These are phyloP conservation scores for Eupithecia dodoneata DNA, from an alignment of 2,888 invertebrate genomes.

Conservation along the genomic window DNA sequence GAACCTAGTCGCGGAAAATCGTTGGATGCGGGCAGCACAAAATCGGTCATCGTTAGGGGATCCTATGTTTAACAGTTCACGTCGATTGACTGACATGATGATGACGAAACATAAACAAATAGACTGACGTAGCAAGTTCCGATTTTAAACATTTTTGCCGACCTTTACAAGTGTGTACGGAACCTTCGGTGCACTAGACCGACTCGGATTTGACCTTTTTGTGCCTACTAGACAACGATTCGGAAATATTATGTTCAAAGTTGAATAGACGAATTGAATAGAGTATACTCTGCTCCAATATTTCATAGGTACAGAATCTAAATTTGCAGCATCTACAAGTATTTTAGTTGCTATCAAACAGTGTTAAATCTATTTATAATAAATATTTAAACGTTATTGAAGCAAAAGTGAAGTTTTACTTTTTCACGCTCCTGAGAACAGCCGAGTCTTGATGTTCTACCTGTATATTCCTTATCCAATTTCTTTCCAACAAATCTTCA, in stretches of 20 bases:
- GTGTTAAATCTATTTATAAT: not conserved
- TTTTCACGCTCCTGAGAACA: not conserved
- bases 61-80: too few species aligned
- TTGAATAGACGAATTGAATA: not conserved
- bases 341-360: not conserved
- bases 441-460: not conserved
- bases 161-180: too few species aligned
- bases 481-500: not conserved
- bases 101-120: too few species aligned
- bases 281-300: not conserved
- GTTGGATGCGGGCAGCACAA: too few species aligned
- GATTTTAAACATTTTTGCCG: too few species aligned
- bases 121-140: too few species aligned
- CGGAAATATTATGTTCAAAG: not conserved
- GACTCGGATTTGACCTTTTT: too few species aligned
- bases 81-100: too few species aligned
- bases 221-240: not conserved
- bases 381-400: not conserved
- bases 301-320: not conserved
- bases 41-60: too few species aligned
- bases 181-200: too few species aligned
- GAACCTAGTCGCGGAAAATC: too few species aligned
- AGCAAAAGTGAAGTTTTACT: not conserved
- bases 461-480: not conserved
- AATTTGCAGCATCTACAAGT: not conserved